These are phyloP conservation scores for Cryptocephalus moraei DNA, from an alignment of 2,888 invertebrate species.

Conservation along the genomic window DNA sequence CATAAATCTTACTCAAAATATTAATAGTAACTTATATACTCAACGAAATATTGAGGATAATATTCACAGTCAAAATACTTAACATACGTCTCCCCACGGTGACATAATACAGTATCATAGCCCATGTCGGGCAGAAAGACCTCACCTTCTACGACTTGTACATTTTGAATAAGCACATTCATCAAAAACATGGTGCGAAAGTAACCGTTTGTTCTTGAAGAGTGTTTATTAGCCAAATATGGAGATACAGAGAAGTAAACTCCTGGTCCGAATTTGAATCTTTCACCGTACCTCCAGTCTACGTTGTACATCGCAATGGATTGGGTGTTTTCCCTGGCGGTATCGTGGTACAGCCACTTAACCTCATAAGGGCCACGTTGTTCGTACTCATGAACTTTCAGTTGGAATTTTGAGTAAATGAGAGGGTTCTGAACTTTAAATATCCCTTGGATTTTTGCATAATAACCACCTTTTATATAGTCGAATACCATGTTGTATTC, in stretches of 20 bases:
- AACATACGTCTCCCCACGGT: conserved; percentile 24
- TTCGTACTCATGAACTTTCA: not conserved
- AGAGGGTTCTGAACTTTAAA: not conserved
- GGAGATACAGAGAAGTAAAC: conserved; percentile 27
- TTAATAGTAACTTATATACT: conserved; percentile 15
- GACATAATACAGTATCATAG: conserved; percentile 28
- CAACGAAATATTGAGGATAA: conserved; percentile 29
- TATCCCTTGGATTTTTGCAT: not conserved
- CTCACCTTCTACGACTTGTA: conserved; percentile 9
- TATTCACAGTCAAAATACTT: conserved; percentile 34
- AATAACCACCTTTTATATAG: not conserved
- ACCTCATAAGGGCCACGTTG: not conserved
- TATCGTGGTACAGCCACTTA: conserved; percentile 23
- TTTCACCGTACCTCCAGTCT: conserved; percentile 25
- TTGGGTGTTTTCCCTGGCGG: conserved; percentile 17
- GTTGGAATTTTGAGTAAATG: not conserved
- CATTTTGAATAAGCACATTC: conserved; percentile 24
- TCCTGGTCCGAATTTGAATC: conserved; percentile 26
- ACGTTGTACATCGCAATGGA: conserved; percentile 26
- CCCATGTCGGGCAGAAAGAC: conserved; percentile 20
- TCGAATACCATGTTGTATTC: not conserved
- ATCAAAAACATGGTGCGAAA: conserved; percentile 28
- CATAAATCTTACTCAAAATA: no score
- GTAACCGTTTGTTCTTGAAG: conserved; percentile 16
- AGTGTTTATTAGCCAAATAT: conserved; percentile 21